phyloP scores from a whole-genome alignment of 2,113 vertebrate species.

The Rana temporaria region DNA sequence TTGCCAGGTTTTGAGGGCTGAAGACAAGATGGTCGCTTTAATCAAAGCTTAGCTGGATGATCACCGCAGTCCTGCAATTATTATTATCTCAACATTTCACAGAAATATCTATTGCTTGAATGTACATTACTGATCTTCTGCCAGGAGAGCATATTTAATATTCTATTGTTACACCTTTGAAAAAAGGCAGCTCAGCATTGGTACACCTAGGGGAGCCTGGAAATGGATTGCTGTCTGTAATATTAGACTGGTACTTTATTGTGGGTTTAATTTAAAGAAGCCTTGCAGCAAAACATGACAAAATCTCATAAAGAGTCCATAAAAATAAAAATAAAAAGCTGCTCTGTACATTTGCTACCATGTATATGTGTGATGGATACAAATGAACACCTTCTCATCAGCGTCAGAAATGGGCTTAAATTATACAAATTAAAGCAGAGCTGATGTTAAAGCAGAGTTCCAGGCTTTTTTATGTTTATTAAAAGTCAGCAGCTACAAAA shows the following conservation, averaged over 20 bases:
- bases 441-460: no score
- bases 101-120: slow-evolving; percentile 8
- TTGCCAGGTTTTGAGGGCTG: slow-evolving; percentile 15
- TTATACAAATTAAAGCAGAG: no score
- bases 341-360: no score
- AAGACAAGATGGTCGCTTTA: slow-evolving; percentile 20
- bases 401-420: no score
- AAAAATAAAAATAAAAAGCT: no score
- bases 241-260: neutral
- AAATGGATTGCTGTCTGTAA: neutral
- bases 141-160: slow-evolving; percentile 8
- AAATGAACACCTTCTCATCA: no score
- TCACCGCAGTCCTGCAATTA: slow-evolving; percentile 33
- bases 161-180: neutral
- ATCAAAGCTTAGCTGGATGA: slow-evolving; percentile 19
- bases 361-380: no score
- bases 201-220: neutral
- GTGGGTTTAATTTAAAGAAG: neutral
- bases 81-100: slow-evolving; percentile 35
- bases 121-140: slow-evolving; percentile 28
- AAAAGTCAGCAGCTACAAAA: no score
- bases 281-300: no score
- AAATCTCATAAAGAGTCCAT: no score
- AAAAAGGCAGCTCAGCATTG: neutral
- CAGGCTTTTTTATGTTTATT: no score